Percentiles rank a stretch among this genome's conserved stretches.
These are phyloP conservation scores for Anthrax anthrax DNA, from an alignment of 2,888 invertebrate species.

Conservation along the genomic window DNA sequence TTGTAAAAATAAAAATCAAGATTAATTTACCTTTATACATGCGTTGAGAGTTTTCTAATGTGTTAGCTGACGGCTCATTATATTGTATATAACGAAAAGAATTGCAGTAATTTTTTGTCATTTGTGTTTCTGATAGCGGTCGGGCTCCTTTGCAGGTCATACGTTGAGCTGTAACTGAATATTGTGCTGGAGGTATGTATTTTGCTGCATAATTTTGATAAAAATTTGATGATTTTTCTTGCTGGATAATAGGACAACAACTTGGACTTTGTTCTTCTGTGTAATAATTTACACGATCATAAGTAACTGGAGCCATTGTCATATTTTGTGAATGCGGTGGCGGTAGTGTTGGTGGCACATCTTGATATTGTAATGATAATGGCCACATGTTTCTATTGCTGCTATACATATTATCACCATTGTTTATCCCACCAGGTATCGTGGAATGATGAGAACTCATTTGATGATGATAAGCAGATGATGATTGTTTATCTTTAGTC, in stretches of 20 bases:
- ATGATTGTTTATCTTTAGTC: background rate
- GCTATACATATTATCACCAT: background rate
- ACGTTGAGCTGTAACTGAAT: background rate
- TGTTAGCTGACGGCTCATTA: background rate
- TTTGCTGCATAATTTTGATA: constrained; percentile 1
- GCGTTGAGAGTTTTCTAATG: background rate
- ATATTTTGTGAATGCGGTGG: constrained; percentile 5
- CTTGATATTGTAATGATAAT: background rate
- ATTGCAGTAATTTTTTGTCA: background rate
- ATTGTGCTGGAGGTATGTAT: background rate
- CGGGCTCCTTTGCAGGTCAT: background rate
- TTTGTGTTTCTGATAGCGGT: background rate
- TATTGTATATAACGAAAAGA: background rate
- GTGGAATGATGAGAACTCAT: background rate
- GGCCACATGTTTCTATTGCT: constrained; percentile 4
- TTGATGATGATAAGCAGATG: background rate
- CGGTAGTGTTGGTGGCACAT: background rate
- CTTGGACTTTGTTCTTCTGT: constrained; percentile 4
- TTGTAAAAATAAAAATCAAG: background rate
- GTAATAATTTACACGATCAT: constrained; percentile 6
- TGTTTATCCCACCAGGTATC: background rate
- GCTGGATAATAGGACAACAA: constrained; percentile 3
- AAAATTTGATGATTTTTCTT: background rate
- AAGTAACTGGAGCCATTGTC: background rate
- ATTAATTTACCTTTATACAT: background rate